Base-by-base conservation (phyloP, 2,797 vertebrate species). In the Cyclura pinguis region DNA sequence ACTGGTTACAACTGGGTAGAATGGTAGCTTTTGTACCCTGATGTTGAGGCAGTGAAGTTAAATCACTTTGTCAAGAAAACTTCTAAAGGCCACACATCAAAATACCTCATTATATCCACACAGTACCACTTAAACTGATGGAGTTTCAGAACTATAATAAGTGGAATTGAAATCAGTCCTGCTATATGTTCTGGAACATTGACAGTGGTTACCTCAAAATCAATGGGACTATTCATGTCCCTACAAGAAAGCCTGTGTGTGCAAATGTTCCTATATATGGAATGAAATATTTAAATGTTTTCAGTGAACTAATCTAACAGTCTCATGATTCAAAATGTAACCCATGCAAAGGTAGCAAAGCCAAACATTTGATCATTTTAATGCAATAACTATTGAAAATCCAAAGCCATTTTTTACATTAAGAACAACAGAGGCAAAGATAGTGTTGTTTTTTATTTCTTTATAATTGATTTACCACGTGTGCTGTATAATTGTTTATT, bases 111-210 rank as follows among this genome's bases (percentile, higher is more conserved):
- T 91, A 55, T 88, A 57, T 47, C 24, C 14, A 82, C 62, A 59
- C 69, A 52, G 38, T 76, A 42, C 69, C 22, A 32, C 77, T 86
- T 85, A 74, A 62, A 22, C 50, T 55, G 27, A 76, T 88, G 67
- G 69, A 16, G 69, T 50, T 42, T 64, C 27, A 50, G 29, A 72
- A 86, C 35, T 77, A 77, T 83, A 86, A 52, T 84, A 81, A 89
- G 59, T 50, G 59, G 64, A 27, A 47, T 64, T 80, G 52, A 92
- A 89, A 89, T 87, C 73, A 84, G 38, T 27, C 80, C 38, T 55
- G 47, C 85, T 87, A 77, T 87, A 77, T 67, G 62, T 91, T 84
- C 85, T 91, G 85, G 80, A 86, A 87, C n/a, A 78, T 38, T 84
- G 80, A 87, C 85, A 90, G 72, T 67, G 82, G 29, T 85, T 88